A percentile compares a stretch with the other conserved stretches of the same genome.
phyloP scores from a whole-genome alignment of 2,888 invertebrate species.

The Sesamia inferens region DNA sequence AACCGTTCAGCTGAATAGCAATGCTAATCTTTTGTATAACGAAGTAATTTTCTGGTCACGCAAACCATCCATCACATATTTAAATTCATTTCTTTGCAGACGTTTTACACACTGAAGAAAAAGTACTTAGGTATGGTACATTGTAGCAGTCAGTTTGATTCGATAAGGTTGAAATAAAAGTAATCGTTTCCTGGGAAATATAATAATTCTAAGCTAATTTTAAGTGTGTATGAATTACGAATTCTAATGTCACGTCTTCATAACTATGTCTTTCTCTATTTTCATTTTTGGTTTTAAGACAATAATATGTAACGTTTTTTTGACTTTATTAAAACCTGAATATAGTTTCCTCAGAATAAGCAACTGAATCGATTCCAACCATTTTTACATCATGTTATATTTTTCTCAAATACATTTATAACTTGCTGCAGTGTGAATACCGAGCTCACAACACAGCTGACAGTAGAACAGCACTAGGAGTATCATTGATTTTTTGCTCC shows the following conservation, averaged over 20 bases:
- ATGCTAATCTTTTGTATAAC: constrained; percentile 53
- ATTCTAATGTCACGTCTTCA: not conserved
- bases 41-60: constrained; percentile 58
- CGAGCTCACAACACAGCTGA: too few species aligned
- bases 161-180: constrained; percentile 22
- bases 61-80: constrained; percentile 58
- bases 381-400: too few species aligned
- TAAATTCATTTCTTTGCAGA: constrained; percentile 50
- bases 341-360: too few species aligned
- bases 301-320: too few species aligned
- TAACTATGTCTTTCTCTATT: not conserved
- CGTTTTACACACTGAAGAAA: constrained; percentile 28
- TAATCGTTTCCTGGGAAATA: constrained; percentile 22
- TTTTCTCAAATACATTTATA: too few species aligned
- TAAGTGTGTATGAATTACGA: not conserved
- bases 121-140: not conserved
- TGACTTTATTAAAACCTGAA: too few species aligned
- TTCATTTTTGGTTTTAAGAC: not conserved
- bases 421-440: too few species aligned
- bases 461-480: too few species aligned
- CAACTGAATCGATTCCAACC: too few species aligned
- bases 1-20: constrained; percentile 38
- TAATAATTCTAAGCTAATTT: constrained; percentile 10
- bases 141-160: constrained; percentile 12
- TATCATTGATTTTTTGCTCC: too few species aligned